Evolutionary conservation across 30 jellyfish, hydroid and myxozoan genomes (phyloP), one percentile per base, ranked within the genome.

Genomic region (Chironex yamaguchii): DNA sequence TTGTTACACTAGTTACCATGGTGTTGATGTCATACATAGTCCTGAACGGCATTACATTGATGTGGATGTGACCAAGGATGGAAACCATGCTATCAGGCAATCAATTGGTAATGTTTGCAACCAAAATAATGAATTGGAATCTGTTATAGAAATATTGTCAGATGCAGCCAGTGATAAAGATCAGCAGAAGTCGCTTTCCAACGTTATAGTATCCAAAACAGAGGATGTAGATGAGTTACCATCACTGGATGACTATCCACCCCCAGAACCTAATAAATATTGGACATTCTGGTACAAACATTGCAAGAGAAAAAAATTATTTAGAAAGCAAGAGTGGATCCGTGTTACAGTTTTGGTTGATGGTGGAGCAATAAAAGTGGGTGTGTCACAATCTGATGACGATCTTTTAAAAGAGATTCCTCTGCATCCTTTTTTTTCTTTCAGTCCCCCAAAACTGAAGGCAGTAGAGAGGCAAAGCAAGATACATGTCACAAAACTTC

Each of bases 201-300:
- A n/a, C n/a, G n/a, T n/a, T n/a, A n/a, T n/a, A n/a, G n/a, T n/a
- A n/a, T n/a, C n/a, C n/a, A n/a, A n/a, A n/a, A n/a, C n/a, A n/a
- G n/a, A n/a, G n/a, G n/a, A n/a, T n/a, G n/a, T n/a, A n/a, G n/a
- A n/a, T n/a, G n/a, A n/a, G n/a, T n/a, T n/a, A n/a, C n/a, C n/a
- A n/a, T n/a, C 83, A n/a, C 53, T 77, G 52, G 91, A 77, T 71
- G 95, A 64, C 24, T 86, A 77, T 73, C 98, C 97, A 2, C 29
- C 62, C 9, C 33, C 20, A 2, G 31, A 20, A 2, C 29, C 32
- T 12, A 79, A 77, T 28, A 51, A 68, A 0, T 86, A 64, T 52
- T 92, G 98, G 98, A 24, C 62, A 21, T 62, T 92, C 29, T 36
- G 93, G 92, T 92, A 86, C 77, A 85, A 96, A 29, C 76, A 86